Percentiles rank a stretch among this genome's conserved stretches.
Evolutionary conservation across 2,113 vertebrate species (phyloP).

Genomic region (Tricholaema leucomelas): DNA sequence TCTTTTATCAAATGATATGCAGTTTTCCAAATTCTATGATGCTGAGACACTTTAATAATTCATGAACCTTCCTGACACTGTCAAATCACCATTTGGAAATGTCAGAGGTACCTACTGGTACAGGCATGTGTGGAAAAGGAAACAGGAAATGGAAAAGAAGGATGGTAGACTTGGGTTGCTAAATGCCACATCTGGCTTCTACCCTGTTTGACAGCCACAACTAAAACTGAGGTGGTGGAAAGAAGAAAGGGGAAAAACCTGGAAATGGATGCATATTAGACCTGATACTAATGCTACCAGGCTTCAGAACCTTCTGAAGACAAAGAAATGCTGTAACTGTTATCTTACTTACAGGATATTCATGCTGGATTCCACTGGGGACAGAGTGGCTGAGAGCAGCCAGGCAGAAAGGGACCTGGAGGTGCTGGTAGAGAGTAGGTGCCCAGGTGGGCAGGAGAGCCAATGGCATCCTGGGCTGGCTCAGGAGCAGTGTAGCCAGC

Average conservation of each 20-base stretch:
- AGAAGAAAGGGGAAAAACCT: constrained; percentile 20
- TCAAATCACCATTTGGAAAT: constrained; percentile 51
- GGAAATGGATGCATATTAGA: not conserved
- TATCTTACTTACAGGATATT: not conserved
- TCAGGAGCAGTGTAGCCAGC: no score
- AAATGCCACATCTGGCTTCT: constrained; percentile 39
- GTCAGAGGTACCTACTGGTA: constrained; percentile 40
- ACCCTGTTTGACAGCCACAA: constrained; percentile 32
- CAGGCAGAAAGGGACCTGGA: no score
- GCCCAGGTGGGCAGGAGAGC: no score
- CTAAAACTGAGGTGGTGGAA: constrained; percentile 45
- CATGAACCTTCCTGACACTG: constrained; percentile 35
- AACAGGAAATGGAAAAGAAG: not conserved
- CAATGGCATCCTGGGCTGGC: no score
- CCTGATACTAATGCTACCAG: not conserved
- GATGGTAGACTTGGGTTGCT: constrained; percentile 33
- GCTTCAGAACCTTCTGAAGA: not conserved
- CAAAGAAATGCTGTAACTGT: not conserved
- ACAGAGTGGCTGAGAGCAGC: no score
- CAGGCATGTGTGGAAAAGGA: constrained; percentile 25
- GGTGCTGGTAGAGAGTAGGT: no score
- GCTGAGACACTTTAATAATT: constrained; percentile 53
- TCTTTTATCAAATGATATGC: constrained; percentile 45
- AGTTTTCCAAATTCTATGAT: constrained; percentile 42
- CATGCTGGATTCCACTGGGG: not conserved